Evolutionary conservation across 2,113 vertebrate species (phyloP), one percentile per base, ranked within the genome.

Genomic region (Triplophysa siluroides): DNA sequence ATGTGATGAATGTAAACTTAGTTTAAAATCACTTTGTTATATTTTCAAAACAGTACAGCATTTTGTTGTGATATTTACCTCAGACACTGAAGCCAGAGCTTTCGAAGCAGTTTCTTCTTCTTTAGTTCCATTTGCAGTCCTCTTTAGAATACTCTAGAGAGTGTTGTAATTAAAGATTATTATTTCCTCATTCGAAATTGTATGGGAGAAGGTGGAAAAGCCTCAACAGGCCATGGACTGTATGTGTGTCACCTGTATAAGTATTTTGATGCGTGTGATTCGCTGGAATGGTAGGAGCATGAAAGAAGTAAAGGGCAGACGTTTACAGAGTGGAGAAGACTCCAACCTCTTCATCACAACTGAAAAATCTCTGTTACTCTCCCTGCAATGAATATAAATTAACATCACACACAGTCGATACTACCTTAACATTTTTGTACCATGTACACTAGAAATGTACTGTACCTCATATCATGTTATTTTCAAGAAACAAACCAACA

Each of bases 231-330:
- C 7, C 50, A 62, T 26, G 16, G 45, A 71, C 33, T 67, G 50
- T 73, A n/a, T 58, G 61, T 43, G 29, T 60, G 21, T 29, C 8
- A 84, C 85, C 78, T 85, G 76, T 29, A 83, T 77, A 10, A 86
- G 64, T 19, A 94, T 94, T 80, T 92, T 92, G 21, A 94, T 91
- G 4, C 94, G 83, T 0, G 93, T 94, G 84, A 94, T 94, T 1
- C 94, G 86, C 83, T 94, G 94, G 68, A 94, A 93, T 50, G 94
- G 94, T 23, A 94, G 90, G 21, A 94, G 88, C 85, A 94, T 85
- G 85, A 94, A 94, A 58, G 93, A 94, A 0, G 91, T 92, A 73
- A 94, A 89, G 0, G 94, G 93, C 0, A 94, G 88, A 1, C 93
- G 90, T 77, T 93, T 91, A 16, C 94, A 94, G 60, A 92, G 87